These are phyloP conservation scores for Vanessa cardui DNA, from an alignment of 2,888 invertebrate genomes.

Conservation along the genomic window DNA sequence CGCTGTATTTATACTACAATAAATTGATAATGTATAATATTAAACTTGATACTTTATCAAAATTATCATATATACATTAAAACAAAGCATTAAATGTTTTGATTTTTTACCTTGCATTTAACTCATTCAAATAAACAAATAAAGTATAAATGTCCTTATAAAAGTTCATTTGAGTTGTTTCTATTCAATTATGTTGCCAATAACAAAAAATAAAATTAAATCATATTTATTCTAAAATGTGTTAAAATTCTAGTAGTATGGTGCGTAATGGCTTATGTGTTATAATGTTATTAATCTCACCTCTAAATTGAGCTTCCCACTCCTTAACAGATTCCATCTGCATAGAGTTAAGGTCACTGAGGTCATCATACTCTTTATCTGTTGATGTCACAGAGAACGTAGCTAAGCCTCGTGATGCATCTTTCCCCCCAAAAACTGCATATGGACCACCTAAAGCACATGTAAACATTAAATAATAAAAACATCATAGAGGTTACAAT, in stretches of 20 bases:
- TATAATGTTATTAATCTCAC: constrained; percentile 68
- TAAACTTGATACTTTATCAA: not conserved
- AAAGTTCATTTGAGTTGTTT: too few relatives aligned
- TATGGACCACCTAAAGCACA: constrained; percentile 92
- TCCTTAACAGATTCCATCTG: constrained; percentile 98
- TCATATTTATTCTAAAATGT: not conserved
- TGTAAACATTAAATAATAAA: not conserved
- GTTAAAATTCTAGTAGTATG: not conserved
- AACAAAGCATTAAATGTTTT: too few relatives aligned
- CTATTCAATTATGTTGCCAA: too few relatives aligned
- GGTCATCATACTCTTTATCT: constrained; percentile 95
- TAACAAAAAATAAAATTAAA: too few relatives aligned
- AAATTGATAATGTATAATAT: not conserved
- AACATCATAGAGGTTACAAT: not conserved
- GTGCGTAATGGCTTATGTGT: not conserved
- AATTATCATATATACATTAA: too few relatives aligned
- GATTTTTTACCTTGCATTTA: too few relatives aligned
- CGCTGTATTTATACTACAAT: not conserved
- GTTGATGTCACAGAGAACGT: constrained; percentile 93
- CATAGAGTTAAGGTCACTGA: constrained; percentile 94
- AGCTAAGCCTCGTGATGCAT: constrained; percentile 97
- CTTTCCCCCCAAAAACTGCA: constrained; percentile 95
- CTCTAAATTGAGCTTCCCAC: constrained; percentile 99
- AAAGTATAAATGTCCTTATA: too few relatives aligned
- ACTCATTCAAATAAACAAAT: too few relatives aligned